Evolutionary conservation across 2,888 invertebrate genomes (phyloP).

Genomic region (Fragum sueziense): DNA sequence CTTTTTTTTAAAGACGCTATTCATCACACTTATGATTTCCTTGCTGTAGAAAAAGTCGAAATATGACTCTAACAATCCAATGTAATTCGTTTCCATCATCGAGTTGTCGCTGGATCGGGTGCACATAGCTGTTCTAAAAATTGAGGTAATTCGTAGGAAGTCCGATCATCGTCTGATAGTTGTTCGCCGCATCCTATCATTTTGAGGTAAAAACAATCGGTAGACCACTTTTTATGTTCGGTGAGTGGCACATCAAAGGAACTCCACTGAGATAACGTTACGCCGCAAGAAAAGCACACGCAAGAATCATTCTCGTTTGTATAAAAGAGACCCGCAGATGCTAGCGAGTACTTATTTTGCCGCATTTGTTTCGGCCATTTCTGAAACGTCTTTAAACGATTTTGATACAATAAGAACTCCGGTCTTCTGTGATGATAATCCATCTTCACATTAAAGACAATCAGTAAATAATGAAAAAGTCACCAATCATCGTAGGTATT

Average conservation of each 20-base stretch:
- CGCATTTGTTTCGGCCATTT: slow-evolving; percentile 25
- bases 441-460: not conserved
- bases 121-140: not conserved
- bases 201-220: slow-evolving; percentile 16
- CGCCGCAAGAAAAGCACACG: slow-evolving; percentile 25
- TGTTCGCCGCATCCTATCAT: slow-evolving; percentile 22
- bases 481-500: slow-evolving; percentile 5
- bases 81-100: slow-evolving; percentile 1
- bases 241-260: not conserved
- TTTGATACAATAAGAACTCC: not conserved
- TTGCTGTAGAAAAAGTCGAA: slow-evolving; percentile 25
- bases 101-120: not conserved
- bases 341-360: slow-evolving; percentile 2
- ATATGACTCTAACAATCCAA: slow-evolving; percentile 11
- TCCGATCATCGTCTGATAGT: not conserved
- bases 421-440: slow-evolving; percentile 6
- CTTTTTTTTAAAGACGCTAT: slow-evolving; percentile 6
- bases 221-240: slow-evolving; percentile 22
- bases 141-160: not conserved
- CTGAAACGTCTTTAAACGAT: slow-evolving; percentile 2
- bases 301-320: slow-evolving; percentile 12
- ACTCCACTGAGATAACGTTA: slow-evolving; percentile 9
- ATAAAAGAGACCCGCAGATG: slow-evolving; percentile 12
- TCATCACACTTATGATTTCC: not conserved
- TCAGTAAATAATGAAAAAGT: not conserved